A percentile compares a stretch with the other conserved stretches of the same genome.
Evolutionary conservation across 1,140 invertebrate genomes (phyloP).

Genomic region (Pseudomyrmex cubaensis): DNA sequence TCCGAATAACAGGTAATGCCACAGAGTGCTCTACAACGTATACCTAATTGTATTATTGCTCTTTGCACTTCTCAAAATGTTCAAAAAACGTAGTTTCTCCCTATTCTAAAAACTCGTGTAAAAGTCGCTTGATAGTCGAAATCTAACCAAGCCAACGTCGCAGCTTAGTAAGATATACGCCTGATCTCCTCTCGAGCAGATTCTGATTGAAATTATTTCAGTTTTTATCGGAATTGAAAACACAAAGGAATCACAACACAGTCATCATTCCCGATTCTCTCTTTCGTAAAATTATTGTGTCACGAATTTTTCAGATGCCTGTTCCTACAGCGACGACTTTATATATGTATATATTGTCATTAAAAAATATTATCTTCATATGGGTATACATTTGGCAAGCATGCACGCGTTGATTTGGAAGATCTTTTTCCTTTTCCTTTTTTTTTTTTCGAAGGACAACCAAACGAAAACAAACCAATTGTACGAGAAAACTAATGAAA

Average conservation of each 20-base stretch:
- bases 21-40: conserved; percentile 76
- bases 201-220: conserved; percentile 45
- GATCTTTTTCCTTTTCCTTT: conserved; percentile 52
- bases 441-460: conserved; percentile 46
- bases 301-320: conserved; percentile 57
- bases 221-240: conserved; percentile 32
- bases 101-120: conserved; percentile 72
- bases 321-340: conserved; percentile 66
- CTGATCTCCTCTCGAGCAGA: conserved; percentile 20
- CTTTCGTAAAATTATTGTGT: conserved; percentile 46
- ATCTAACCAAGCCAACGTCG: conserved; percentile 64
- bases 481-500: conserved; percentile 57
- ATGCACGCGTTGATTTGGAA: conserved; percentile 69
- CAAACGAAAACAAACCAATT: conserved; percentile 47
- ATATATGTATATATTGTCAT: conserved; percentile 74
- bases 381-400: conserved; percentile 77
- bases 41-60: conserved; percentile 77
- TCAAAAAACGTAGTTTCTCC: conserved; percentile 64
- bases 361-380: conserved; percentile 77
- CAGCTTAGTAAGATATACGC: conserved; percentile 43
- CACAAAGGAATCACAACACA: conserved; percentile 17
- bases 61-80: conserved; percentile 72
- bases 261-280: conserved; percentile 36
- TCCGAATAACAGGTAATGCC: conserved; percentile 76
- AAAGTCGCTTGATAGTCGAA: conserved; percentile 75